These are phyloP conservation scores for Pachypsylla venusta DNA, from an alignment of 1,140 invertebrate genomes.

Conservation along the genomic window DNA sequence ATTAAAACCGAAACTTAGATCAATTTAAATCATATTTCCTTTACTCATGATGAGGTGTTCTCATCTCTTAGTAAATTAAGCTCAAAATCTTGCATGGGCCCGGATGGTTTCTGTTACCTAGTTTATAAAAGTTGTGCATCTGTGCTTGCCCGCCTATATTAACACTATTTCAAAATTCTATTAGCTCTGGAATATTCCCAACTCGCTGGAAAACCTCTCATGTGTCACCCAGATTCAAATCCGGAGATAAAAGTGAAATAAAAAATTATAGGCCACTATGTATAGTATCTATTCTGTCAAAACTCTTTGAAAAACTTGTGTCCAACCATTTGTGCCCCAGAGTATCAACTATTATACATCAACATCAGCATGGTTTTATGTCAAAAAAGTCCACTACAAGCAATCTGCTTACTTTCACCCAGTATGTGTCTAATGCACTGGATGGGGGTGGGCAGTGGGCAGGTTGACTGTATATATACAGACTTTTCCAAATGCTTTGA, in stretches of 20 bases:
- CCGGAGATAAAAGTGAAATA: neutral
- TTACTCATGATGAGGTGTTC: neutral
- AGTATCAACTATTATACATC: constrained; percentile 11
- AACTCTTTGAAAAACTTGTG: constrained; percentile 7
- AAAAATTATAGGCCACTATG: constrained; percentile 9
- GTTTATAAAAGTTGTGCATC: neutral
- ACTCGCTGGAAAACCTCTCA: neutral
- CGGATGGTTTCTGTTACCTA: neutral
- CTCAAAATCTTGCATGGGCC: neutral
- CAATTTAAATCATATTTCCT: neutral
- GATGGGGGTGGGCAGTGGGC: neutral
- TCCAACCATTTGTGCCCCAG: constrained; percentile 1
- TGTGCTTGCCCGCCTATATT: neutral
- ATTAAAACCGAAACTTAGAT: neutral
- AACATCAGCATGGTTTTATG: constrained; percentile 18
- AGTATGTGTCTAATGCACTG: constrained; percentile 13
- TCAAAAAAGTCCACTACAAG: constrained; percentile 15
- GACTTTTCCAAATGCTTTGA: constrained; percentile 19
- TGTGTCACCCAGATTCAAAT: neutral
- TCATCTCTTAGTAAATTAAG: neutral
- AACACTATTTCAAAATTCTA: neutral
- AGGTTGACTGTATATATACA: constrained; percentile 15
- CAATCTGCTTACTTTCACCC: constrained; percentile 13
- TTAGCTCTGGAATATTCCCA: neutral
- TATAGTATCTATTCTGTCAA: constrained; percentile 11